Percentiles rank a stretch among this genome's conserved stretches.
Conservation (phyloP, 2,797 vertebrate species). For the Myotis myotis region DNA sequence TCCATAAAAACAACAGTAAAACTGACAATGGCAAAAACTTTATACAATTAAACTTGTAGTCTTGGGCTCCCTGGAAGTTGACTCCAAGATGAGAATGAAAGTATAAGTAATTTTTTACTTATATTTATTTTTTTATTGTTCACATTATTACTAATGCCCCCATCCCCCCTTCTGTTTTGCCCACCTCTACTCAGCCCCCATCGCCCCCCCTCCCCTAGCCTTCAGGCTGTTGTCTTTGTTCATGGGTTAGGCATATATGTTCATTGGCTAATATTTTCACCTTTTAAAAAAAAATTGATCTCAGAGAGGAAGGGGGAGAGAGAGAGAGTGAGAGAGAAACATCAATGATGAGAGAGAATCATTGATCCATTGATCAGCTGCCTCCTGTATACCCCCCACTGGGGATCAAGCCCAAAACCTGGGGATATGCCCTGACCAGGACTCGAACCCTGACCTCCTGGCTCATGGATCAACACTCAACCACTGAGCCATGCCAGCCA, state of each 20-base stretch:
- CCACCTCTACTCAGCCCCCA: not conserved
- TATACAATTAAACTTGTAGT: not conserved
- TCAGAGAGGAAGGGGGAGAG: no score
- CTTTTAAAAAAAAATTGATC: not conserved
- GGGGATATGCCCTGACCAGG: no score
- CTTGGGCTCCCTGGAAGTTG: constrained; percentile 9
- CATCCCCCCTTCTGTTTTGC: not conserved
- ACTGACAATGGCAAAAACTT: constrained; percentile 13
- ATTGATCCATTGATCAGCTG: no score
- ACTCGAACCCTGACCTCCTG: no score
- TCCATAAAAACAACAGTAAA: constrained; percentile 45
- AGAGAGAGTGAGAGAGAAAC: no score
- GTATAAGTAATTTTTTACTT: not conserved
- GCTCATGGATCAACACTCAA: no score
- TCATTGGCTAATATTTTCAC: not conserved
- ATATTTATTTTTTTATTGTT: not conserved
- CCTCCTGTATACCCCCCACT: no score
- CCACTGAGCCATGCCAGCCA: no score
- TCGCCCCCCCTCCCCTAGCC: no score
- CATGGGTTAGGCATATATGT: not conserved
- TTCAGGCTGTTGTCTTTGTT: not conserved
- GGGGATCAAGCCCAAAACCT: no score
- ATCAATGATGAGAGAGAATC: no score
- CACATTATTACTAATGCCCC: not conserved
- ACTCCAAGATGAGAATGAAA: constrained; percentile 9